Evolutionary conservation across 2,888 invertebrate species (phyloP).

Genomic region (Monochamus alternatus): DNA sequence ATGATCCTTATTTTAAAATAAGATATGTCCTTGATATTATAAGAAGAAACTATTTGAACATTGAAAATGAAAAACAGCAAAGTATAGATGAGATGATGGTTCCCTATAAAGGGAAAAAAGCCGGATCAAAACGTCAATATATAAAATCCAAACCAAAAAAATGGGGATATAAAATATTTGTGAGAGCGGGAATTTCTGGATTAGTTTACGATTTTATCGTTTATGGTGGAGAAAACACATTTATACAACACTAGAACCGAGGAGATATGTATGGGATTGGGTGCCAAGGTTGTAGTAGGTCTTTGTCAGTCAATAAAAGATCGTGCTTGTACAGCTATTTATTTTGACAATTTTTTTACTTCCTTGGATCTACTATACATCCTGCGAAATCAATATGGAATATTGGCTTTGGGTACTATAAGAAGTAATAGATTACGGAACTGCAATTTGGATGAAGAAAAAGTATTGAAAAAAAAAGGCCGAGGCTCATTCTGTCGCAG

Average conservation of each 20-base stretch:
- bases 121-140: slow-evolving; percentile 33
- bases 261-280: slow-evolving; percentile 33
- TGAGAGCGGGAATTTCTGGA: slow-evolving; percentile 44
- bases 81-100: slow-evolving; percentile 48
- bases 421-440: slow-evolving; percentile 25
- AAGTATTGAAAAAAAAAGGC: slow-evolving; percentile 16
- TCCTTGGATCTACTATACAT: slow-evolving; percentile 15
- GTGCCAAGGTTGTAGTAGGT: slow-evolving; percentile 35
- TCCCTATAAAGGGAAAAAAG: slow-evolving; percentile 46
- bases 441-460: slow-evolving; percentile 21
- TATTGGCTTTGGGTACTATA: slow-evolving; percentile 1
- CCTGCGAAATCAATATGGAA: no score
- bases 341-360: slow-evolving; percentile 23
- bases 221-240: slow-evolving; percentile 48
- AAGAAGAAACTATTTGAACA: slow-evolving; percentile 21
- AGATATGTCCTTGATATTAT: slow-evolving; percentile 45
- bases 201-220: slow-evolving; percentile 49
- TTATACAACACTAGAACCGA: slow-evolving; percentile 35
- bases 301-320: slow-evolving; percentile 34
- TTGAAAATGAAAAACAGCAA: slow-evolving; percentile 30
- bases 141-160: slow-evolving; percentile 43
- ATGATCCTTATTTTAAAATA: slow-evolving; percentile 43
- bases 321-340: slow-evolving; percentile 43
- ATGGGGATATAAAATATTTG: slow-evolving; percentile 55
- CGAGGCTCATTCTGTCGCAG: slow-evolving; percentile 16